Evolutionary conservation across 2,888 invertebrate species (phyloP), one percentile per base, ranked within the genome.

Genomic region (Drosophila atripex): DNA sequence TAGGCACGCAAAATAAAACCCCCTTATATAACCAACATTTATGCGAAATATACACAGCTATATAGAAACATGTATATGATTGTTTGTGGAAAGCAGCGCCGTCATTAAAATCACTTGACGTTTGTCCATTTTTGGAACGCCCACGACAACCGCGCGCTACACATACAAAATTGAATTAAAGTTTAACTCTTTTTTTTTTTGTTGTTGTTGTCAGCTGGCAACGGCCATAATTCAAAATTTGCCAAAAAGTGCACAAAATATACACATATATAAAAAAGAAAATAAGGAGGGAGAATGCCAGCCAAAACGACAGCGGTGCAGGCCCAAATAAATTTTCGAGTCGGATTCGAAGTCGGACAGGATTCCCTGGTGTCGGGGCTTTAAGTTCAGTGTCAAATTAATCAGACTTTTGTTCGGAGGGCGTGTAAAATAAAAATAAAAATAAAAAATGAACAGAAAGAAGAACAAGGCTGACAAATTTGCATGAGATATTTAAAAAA

Each of bases 331-430:
- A 86, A 83, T 83, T 78, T 78, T 82, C 21, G 60, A 55, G 60
- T 21, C 45, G 41, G 21, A 51, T 6, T 71, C 46, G 55, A 38
- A 50, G 32, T 58, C 35, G 46, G 47, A 54, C 43, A 59, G 59
- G 59, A 56, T 60, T 58, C 52, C 79, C 70, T 75, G 63, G 52
- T 16, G 57, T 57, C 53, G n/a, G n/a, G 74, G 86, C 77, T 73
- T 77, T 73, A 77, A 56, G 82, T 84, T 82, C 65, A 86, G 87
- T 83, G 82, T 83, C 82, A 83, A 84, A 83, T 83, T 83, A 83
- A 83, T 83, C 82, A 83, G 82, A 75, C 85, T 83, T 80, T 80
- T 71, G 77, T 82, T 75, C 66, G 32, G 50, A 71, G 80, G 78
- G 78, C 78, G 78, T 80, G 72, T 66, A 66, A 47, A 47, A 30